Percentiles rank a stretch among this genome's conserved stretches.
Conservation (phyloP, 2,113 vertebrate genomes). For the Varanus komodoensis region DNA sequence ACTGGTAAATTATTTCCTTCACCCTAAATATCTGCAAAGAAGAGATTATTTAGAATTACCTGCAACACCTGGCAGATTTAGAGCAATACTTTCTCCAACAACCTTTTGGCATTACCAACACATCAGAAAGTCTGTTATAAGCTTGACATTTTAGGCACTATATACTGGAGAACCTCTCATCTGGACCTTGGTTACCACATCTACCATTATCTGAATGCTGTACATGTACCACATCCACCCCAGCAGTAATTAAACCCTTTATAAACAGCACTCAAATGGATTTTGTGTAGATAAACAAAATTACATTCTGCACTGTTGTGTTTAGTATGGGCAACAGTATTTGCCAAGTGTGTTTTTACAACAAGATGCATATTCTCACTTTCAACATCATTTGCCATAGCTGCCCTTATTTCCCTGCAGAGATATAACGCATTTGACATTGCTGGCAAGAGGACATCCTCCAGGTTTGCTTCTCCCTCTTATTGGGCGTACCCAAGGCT, state of each 20-base stretch:
- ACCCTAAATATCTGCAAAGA: neutral
- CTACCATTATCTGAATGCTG: conserved; percentile 2
- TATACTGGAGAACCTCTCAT: conserved; percentile 10
- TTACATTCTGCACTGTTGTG: neutral
- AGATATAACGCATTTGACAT: conserved; percentile 16
- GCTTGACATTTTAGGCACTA: neutral
- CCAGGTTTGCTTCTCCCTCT: neutral
- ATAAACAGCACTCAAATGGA: neutral
- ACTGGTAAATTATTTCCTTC: neutral
- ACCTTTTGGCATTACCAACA: neutral
- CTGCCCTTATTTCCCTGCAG: conserved; percentile 8
- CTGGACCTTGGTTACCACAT: neutral
- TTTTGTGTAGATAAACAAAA: neutral
- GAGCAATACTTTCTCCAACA: neutral
- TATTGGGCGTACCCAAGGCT: neutral
- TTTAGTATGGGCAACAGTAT: neutral
- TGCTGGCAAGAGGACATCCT: neutral
- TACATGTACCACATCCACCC: neutral
- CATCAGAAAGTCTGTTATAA: neutral
- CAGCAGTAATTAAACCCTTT: neutral
- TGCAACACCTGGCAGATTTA: neutral
- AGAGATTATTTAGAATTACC: neutral
- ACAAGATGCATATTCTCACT: neutral
- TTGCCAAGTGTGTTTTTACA: neutral
- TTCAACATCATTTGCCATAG: neutral